A percentile compares a stretch with the other conserved stretches of the same genome.
Evolutionary conservation across 2,797 vertebrate genomes (phyloP).

Genomic region (Erpetoichthys calabaricus): DNA sequence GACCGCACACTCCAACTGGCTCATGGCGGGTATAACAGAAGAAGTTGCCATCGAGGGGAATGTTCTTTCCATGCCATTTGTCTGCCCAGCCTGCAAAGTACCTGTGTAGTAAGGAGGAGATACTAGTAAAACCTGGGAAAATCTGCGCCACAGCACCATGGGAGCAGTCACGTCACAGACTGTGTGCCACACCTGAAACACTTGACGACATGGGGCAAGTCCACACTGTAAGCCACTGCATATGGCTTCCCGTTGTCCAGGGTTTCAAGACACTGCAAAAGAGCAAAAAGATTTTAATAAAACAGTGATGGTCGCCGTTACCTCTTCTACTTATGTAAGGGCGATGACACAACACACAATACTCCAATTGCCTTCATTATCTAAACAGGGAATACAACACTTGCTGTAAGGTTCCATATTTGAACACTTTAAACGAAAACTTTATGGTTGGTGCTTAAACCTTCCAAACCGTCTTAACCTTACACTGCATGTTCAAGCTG

Average conservation of each 20-base stretch:
- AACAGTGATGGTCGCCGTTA: too few species aligned
- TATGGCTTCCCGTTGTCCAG: constrained; percentile 93
- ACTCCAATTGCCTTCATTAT: too few species aligned
- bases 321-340: too few species aligned
- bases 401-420: too few species aligned
- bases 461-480: too few species aligned
- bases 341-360: too few species aligned
- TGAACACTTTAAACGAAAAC: too few species aligned
- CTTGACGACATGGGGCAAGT: constrained; percentile 75
- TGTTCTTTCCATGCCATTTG: constrained; percentile 89
- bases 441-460: too few species aligned
- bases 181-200: constrained; percentile 57
- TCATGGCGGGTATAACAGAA: constrained; percentile 91
- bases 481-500: too few species aligned
- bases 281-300: background rate
- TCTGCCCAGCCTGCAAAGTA: constrained; percentile 93
- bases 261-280: constrained; percentile 74
- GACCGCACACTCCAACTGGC: constrained; percentile 82
- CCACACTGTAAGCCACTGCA: constrained; percentile 61
- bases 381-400: too few species aligned
- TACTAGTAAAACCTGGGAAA: background rate
- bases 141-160: background rate
- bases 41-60: constrained; percentile 81
- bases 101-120: constrained; percentile 28
- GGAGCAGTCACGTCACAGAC: background rate